Evolutionary conservation across 2,888 invertebrate species (phyloP), one percentile per base, ranked within the genome.

Genomic region (Lochmaea crataegi): DNA sequence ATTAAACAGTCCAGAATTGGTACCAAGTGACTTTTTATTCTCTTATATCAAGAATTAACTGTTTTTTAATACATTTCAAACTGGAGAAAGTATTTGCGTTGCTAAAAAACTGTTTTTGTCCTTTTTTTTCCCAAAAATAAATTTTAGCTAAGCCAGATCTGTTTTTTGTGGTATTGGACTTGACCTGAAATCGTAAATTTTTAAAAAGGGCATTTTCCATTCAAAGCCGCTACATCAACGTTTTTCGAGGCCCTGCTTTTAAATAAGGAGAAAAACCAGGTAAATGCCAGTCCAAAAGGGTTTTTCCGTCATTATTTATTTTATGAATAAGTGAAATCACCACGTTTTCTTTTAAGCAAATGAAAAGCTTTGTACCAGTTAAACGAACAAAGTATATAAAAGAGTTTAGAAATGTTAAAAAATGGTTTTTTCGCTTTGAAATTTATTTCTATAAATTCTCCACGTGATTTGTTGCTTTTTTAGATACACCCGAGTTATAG

Each of bases 401-500:
- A 53, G 53, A 18, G 45, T 45, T 10, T 16, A 53, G 16, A 53
- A 53, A 16, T n/a, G 12, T 48, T 26, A 2, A 26, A 26, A 26
- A 0, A 0, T 2, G 26, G 3, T 26, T 3, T 26, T 26, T 7
- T 51, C 6, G 1, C n/a, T 51, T 51, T 51, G 51, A 51, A 32
- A 32, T 32, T 32, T 45, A 45, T 45, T 3, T 51, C 3, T 16
- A 14, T 58, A 38, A 18, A 58, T 58, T 11, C 26, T 4, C 10
- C 10, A 2, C 41, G 4, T 9, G 10, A 18, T 42, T 66, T 66
- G 14, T 69, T 68, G 74, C n/a, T 77, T 41, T 79, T 83, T 60
- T 78, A 85, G 84, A 79, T 85, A 22, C 81, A 82, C 77, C 84
- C 84, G 7, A 66, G 72, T n/a, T 74, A 77, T 58, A 77, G 68